Evolutionary conservation across 1,140 invertebrate genomes (phyloP), one percentile per base, ranked within the genome.

Genomic region (Zaprionus ornatus): DNA sequence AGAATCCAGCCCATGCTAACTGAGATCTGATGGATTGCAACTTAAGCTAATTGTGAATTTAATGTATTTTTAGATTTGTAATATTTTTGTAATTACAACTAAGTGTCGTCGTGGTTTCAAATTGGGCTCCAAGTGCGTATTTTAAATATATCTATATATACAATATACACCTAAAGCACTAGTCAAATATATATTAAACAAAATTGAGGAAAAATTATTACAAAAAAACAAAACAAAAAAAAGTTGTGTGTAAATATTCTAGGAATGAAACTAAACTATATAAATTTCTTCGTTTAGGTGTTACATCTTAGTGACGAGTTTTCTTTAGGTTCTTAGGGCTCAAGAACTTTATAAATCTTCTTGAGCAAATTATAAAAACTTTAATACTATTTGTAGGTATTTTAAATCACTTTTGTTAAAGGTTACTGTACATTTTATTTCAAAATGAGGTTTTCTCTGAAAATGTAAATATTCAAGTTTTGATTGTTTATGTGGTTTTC

Each of bases 21-120:
- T 12, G 45, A 69, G 75, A 86, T 79, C 79, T 81, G 66, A 76
- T 71, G 59, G 75, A 79, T 79, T 74, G 59, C 40, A 40, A 62
- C 10, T 67, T 70, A 25, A 78, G 74, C 64, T 74, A 75, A 73
- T 73, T 88, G 74, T 90, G 80, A 84, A 84, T 69, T 90, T 74
- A 76, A 81, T 90, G 75, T 85, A 90, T 88, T 90, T 87, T 90
- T 90, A 90, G 78, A 85, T 69, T 63, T 72, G 50, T 77, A 88
- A 81, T 45, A 71, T 72, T 81, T 62, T 66, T 88, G 45, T 50
- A 50, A 50, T 79, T 79, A 59, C 54, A 90, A 66, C 69, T 85
- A 85, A 88, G 68, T 45, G 40, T 45, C 72, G 85, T 88, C 84
- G 85, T 88, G 85, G 85, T 88, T 88, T 88, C 85, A 88, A 81